Evolutionary conservation across 1,140 invertebrate genomes (phyloP).

Genomic region (Ceratina calcarata): DNA sequence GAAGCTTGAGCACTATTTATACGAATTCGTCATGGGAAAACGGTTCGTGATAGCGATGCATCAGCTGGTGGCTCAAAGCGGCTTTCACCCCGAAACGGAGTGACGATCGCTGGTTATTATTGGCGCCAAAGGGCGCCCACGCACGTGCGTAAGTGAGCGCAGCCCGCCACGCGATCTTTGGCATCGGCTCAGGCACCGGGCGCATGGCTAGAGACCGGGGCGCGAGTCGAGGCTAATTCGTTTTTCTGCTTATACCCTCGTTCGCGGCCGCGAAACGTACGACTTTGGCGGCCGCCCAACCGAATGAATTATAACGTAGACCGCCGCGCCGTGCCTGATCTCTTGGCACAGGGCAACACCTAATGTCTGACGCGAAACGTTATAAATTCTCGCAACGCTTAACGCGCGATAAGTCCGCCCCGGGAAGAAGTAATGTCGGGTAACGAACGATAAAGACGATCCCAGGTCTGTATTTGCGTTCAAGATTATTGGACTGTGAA

Average conservation of each 20-base stretch:
- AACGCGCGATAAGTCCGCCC: conserved; percentile 35
- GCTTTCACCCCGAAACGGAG: conserved; percentile 54
- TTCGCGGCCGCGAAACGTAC: conserved; percentile 36
- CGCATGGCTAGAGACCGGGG: no score
- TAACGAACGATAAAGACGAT: conserved; percentile 18
- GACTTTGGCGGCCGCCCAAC: conserved; percentile 53
- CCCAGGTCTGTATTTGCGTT: neutral
- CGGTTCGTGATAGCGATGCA: conserved; percentile 48
- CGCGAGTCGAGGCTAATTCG: conserved; percentile 45
- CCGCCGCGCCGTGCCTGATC: conserved; percentile 37
- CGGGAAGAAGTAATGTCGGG: neutral
- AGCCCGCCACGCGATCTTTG: conserved; percentile 60
- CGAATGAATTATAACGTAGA: conserved; percentile 57
- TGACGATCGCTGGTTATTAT: conserved; percentile 63
- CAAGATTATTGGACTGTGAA: neutral
- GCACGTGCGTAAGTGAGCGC: conserved; percentile 59
- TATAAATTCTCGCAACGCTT: conserved; percentile 52
- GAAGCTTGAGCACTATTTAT: conserved; percentile 54
- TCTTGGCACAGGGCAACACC: conserved; percentile 34
- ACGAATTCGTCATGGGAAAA: conserved; percentile 63
- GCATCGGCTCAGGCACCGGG: conserved; percentile 25
- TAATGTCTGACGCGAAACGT: conserved; percentile 21
- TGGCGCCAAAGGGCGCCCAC: conserved; percentile 63
- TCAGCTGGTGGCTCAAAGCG: conserved; percentile 39
- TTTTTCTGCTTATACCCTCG: conserved; percentile 51